Evolutionary conservation across 2,797 vertebrate species (phyloP), one percentile per base, ranked within the genome.

Genomic region (Falco concolor): DNA sequence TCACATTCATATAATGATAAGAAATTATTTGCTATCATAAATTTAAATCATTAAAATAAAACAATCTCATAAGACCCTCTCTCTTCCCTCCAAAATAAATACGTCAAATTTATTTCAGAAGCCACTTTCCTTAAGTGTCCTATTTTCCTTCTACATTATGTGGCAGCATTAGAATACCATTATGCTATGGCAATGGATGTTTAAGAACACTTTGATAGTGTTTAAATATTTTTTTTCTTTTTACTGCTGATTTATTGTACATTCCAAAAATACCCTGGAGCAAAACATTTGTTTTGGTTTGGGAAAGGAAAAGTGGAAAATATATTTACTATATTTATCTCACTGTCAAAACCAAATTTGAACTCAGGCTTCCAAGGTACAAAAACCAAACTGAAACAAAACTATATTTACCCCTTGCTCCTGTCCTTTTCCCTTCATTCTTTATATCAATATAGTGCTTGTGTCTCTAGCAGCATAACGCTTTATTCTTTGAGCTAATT

Each of bases 301-400:
- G 69, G 68, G 49, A 88, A 85, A 88, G 67, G 54, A 96, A 83
- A 91, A 94, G 73, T 69, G 60, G 65, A 85, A 96, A 93, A 93
- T 89, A 89, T 95, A 93, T 94, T 91, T 90, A 84, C 93, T 93
- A 53, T 96, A 90, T 96, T 95, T 91, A 83, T 91, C 94, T 96
- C 92, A 84, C 89, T 94, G 95, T 94, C 92, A 96, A 74, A 64
- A 36, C 34, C 57, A 96, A 84, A 93, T 84, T 79, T 92, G 63
- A 94, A 91, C 49, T 85, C 74, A 40, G 44, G 59, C 67, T 94
- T 90, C 69, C 47, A 74, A 82, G 47, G 60, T 60, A 86, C n/a
- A 89, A 96, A 96, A 95, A 59, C 1, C 27, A 69, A 87, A 84
- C 42, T 40, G 10, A 69, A 93, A 88, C 59, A 76, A 88, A 95